Conservation (phyloP, 2,113 vertebrate species). For the Neotragus pygmaeus region DNA sequence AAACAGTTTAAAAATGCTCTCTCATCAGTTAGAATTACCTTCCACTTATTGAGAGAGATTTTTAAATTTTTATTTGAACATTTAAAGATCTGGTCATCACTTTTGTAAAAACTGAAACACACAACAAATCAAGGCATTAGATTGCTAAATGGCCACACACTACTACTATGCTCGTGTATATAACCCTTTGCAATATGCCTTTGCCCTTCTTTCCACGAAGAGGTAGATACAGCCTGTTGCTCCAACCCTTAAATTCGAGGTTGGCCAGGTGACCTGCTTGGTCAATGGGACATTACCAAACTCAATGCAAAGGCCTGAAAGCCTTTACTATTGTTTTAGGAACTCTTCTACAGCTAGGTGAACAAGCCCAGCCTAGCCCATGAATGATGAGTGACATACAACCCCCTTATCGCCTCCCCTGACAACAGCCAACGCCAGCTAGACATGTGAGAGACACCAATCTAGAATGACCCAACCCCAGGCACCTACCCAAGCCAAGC, state of each 20-base stretch:
- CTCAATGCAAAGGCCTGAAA: neutral
- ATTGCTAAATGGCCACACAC: neutral
- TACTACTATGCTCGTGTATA: neutral
- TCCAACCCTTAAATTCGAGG: neutral
- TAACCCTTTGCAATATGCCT: neutral
- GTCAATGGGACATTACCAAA: neutral
- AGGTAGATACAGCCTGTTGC: neutral
- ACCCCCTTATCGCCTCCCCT: neutral
- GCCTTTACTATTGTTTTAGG: neutral
- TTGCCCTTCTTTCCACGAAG: neutral
- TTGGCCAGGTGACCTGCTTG: neutral
- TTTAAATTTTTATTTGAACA: neutral
- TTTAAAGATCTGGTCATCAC: neutral
- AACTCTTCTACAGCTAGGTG: neutral
- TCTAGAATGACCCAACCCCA: neutral
- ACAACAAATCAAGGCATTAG: neutral
- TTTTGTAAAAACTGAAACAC: neutral
- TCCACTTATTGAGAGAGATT: neutral
- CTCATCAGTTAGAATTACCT: neutral
- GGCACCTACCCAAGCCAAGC: neutral
- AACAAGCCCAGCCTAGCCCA: neutral
- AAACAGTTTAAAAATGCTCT: neutral
- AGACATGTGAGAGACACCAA: neutral
- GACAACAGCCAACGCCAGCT: neutral
- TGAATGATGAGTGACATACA: neutral